Percentiles rank a stretch among this genome's conserved stretches.
Evolutionary conservation across 1,140 invertebrate species (phyloP).

Genomic region (Planococcus citri): DNA sequence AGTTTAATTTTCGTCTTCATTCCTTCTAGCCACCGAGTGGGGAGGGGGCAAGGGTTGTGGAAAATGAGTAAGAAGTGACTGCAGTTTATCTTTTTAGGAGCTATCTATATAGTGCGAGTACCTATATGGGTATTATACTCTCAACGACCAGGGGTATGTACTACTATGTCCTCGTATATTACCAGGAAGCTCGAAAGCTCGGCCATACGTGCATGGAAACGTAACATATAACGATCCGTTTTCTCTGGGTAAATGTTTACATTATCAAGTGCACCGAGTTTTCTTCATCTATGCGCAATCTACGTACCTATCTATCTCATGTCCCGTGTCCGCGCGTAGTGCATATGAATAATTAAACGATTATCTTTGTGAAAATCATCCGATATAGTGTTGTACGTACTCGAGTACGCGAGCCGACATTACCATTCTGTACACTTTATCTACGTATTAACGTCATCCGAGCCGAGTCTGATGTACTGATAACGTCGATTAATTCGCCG

Average conservation of each 20-base stretch:
- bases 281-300: neutral
- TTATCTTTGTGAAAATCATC: neutral
- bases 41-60: no score
- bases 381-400: neutral
- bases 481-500: neutral
- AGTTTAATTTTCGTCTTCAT: no score
- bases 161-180: no score
- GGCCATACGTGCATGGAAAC: neutral
- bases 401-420: neutral
- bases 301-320: no score
- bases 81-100: no score
- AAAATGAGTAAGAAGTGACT: no score
- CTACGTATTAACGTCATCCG: neutral
- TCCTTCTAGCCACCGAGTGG: no score
- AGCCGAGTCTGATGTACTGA: neutral
- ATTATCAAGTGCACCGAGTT: conserved; percentile 2
- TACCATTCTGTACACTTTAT: neutral
- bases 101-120: no score
- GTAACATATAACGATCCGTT: neutral
- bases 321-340: neutral
- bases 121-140: no score
- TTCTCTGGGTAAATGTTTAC: neutral
- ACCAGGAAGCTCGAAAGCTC: neutral
- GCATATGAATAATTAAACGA: conserved; percentile 4
- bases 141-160: no score